Conservation (phyloP, 2,113 vertebrate genomes). For the Penelope pileata region DNA sequence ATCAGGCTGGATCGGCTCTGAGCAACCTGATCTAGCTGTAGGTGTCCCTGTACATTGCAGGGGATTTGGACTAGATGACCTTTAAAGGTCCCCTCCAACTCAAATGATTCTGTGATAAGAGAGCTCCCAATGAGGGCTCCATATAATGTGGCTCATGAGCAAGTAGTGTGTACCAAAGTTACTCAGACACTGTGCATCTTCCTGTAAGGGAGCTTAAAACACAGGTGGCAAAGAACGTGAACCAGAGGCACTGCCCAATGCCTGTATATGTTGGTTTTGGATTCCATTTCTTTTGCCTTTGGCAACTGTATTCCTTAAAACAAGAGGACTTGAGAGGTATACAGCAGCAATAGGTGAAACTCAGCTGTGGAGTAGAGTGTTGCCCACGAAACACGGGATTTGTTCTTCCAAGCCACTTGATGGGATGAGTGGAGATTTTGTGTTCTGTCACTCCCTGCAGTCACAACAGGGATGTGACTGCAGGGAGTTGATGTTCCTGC, state of each 20-base stretch:
- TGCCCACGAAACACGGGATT: neutral
- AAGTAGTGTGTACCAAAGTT: neutral
- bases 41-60: no score
- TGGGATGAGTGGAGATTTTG: neutral
- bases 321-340: neutral
- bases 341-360: neutral
- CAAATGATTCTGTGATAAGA: no score
- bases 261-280: neutral
- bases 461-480: neutral
- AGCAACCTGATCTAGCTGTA: no score
- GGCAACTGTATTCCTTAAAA: neutral
- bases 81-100: no score
- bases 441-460: neutral
- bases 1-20: no score
- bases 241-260: neutral
- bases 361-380: neutral
- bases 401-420: neutral
- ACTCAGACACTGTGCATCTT: neutral
- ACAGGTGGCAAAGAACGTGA: rapidly evolving
- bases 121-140: neutral
- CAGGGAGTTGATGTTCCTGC: neutral
- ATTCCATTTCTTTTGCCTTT: neutral
- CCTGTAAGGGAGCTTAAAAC: neutral
- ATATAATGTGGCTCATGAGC: rapidly evolving
- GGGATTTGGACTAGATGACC: no score